Conservation (phyloP, 2,888 invertebrate genomes). For the Tiphia femorata region DNA sequence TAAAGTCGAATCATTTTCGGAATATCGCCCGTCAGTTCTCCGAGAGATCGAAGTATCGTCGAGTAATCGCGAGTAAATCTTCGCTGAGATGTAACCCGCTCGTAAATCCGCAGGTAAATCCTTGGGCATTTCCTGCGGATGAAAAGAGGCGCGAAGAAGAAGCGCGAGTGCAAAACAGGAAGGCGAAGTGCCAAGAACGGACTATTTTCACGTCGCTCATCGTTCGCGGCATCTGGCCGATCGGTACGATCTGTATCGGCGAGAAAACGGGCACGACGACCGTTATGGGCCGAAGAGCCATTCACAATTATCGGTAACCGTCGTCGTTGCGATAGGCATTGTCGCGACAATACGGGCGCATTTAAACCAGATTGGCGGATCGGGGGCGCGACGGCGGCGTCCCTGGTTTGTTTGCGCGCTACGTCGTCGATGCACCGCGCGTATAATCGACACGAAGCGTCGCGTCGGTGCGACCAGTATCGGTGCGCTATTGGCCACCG, state of each 20-base stretch:
- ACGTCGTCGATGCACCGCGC: slow-evolving; percentile 38
- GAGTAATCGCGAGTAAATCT: too few relatives aligned
- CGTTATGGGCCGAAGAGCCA: background rate
- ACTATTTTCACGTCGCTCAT: slow-evolving; percentile 51
- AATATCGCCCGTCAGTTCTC: too few relatives aligned
- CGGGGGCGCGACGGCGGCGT: slow-evolving; percentile 36
- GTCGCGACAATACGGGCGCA: slow-evolving; percentile 46
- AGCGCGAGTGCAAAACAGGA: slow-evolving; percentile 41
- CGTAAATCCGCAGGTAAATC: too few relatives aligned
- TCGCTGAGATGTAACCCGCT: too few relatives aligned
- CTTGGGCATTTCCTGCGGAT: too few relatives aligned
- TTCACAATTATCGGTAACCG: slow-evolving; percentile 3
- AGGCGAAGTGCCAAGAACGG: slow-evolving; percentile 37
- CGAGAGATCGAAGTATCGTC: too few relatives aligned
- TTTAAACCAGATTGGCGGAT: slow-evolving; percentile 56
- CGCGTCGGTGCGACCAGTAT: background rate
- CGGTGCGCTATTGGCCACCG: slow-evolving; percentile 1
- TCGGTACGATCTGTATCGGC: background rate
- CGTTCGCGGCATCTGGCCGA: slow-evolving; percentile 6
- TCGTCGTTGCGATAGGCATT: slow-evolving; percentile 27
- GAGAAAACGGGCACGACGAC: background rate
- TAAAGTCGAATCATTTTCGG: too few relatives aligned
- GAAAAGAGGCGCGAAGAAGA: too few relatives aligned
- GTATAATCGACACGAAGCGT: slow-evolving; percentile 16
- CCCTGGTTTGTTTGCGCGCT: slow-evolving; percentile 47